Evolutionary conservation across 2,888 invertebrate genomes (phyloP), one percentile per base, ranked within the genome.

Genomic region (Spisula subtruncata): DNA sequence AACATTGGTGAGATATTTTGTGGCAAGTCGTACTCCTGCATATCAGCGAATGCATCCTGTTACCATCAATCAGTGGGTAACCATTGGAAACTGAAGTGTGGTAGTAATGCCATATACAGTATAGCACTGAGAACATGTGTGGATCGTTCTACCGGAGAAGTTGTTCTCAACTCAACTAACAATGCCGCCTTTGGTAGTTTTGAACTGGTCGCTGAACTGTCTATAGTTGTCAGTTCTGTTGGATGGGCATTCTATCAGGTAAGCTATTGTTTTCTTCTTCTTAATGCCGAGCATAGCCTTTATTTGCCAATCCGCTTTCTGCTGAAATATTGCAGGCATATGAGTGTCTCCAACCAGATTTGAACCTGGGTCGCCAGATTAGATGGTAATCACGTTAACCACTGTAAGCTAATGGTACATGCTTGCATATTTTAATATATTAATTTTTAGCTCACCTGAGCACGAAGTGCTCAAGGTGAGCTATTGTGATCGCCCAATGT

Each of bases 201-300:
- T 81, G 51, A 81, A 16, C 66, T 91, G 2, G 71, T 88, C 14
- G 86, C 82, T 41, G 90, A 91, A 51, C 10, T 90, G 2, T 20
- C 60, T 20, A 29, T 92, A 12, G 87, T 35, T 51, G 85, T 91
- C 14, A n/a, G 71, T 29, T 71, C 25, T 18, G 75, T 80, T 14
- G 92, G 92, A 48, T 80, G 81, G 56, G 82, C 86, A 29, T 92
- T 92, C 80, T 92, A 91, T 89, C 87, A 89, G 79, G 90, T 89
- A 82, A 25, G 60, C 25, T n/a, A 10, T 20, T n/a, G 60, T n/a
- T n/a, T n/a, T n/a, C n/a, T n/a, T n/a, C n/a, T n/a, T n/a, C n/a
- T n/a, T n/a, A n/a, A n/a, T n/a, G n/a, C n/a, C n/a, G n/a, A n/a
- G n/a, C n/a, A n/a, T n/a, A n/a, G n/a, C n/a, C n/a, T n/a, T n/a